Evolutionary conservation across 2,797 vertebrate genomes (phyloP).

Genomic region (Melanotaenia pygmaea): DNA sequence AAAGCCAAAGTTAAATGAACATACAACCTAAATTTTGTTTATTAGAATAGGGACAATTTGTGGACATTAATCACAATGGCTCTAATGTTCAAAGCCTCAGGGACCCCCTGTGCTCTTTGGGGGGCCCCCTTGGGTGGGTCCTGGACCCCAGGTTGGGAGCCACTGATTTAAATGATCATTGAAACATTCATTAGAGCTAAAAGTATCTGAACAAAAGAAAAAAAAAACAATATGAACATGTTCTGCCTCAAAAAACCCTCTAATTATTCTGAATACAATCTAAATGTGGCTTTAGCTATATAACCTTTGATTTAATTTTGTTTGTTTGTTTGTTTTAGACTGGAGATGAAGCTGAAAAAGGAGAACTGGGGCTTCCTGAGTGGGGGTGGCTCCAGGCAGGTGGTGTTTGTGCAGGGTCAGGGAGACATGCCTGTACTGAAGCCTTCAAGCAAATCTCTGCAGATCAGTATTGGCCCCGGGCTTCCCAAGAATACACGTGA

Average conservation of each 20-base stretch:
- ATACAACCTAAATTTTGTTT: too few species aligned
- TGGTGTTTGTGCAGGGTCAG: constrained; percentile 90
- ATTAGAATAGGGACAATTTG: too few species aligned
- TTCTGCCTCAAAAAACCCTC: background rate
- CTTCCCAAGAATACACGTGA: constrained; percentile 96
- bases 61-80: too few species aligned
- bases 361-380: constrained; percentile 97
- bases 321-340: constrained; percentile 73
- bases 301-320: background rate
- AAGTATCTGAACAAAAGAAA: background rate
- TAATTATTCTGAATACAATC: background rate
- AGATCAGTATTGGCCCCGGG: constrained; percentile 95
- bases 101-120: too few species aligned
- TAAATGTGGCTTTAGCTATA: background rate
- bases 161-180: too few species aligned
- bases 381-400: constrained; percentile 90
- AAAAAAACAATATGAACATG: background rate
- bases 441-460: constrained; percentile 93
- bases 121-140: too few species aligned
- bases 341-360: constrained; percentile 97
- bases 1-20: too few species aligned
- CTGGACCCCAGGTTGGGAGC: too few species aligned
- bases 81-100: too few species aligned
- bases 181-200: background rate
- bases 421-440: constrained; percentile 89